Base-by-base conservation (phyloP, 2,888 invertebrate species). In the Galerucella pusilla region DNA sequence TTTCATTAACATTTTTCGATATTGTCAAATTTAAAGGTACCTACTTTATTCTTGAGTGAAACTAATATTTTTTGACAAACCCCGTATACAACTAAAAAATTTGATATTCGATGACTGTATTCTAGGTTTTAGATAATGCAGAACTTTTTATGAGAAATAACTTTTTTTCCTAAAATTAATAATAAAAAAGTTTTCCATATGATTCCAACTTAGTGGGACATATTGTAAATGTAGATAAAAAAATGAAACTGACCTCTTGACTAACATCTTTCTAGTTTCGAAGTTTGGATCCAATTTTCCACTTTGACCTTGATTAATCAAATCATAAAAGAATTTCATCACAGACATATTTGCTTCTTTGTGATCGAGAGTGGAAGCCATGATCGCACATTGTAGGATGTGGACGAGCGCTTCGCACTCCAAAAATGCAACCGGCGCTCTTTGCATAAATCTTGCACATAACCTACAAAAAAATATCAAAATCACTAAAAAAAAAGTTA, bases 261-360 rank as follows among this genome's bases (percentile, higher is more conserved):
- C 91, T 75, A 92, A 85, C 77, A 88, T 85, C 79, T 88, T 87
- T 68, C 92, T 87, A 60, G 83, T 78, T 61, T 83, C 80, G 76
- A 79, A 85, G 78, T 87, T 85, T 0, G 84, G 77, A 16, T 83
- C 82, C 6, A 77, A 88, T 85, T 83, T 88, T 83, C 80, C 91
- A 86, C 80, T 84, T 74, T 84, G 84, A n/a, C 90, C 89, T 61
- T 85, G 83, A 74, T 84, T 86, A 42, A 95, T 88, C 74, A 98
- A 89, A 88, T 98, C 97, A 83, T 92, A 92, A 81, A 98, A 94
- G 89, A 98, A 99, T 89, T 97, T 97, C 94, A 97, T 97, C 66
- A 99, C 97, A 64, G 97, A 96, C 72, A 94, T 93, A 89, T 97
- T 98, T 28, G 98, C 98, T 85, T 98, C 98, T 86, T 95, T 93